These are phyloP conservation scores for Sphaerophoria rueppellii DNA, from an alignment of 2,888 invertebrate species.

Conservation along the genomic window DNA sequence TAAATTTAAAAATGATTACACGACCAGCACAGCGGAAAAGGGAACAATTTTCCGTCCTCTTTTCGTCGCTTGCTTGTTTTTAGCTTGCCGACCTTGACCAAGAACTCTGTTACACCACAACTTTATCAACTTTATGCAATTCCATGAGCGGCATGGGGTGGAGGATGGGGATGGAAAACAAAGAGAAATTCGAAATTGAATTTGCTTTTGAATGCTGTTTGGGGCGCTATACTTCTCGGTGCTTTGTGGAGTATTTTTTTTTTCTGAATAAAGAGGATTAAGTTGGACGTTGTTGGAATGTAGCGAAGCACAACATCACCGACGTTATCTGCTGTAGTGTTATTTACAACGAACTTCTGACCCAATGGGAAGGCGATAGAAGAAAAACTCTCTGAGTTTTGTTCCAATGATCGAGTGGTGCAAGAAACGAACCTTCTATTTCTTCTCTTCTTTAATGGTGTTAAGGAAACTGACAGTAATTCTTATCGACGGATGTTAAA, in stretches of 20 bases:
- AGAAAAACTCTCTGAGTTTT: constrained; percentile 14
- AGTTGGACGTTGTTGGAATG: constrained; percentile 9
- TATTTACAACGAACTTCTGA: constrained; percentile 43
- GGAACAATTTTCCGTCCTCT: background rate
- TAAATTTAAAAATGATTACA: constrained; percentile 27
- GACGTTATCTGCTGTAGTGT: constrained; percentile 42
- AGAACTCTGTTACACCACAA: constrained; percentile 20
- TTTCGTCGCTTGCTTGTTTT: constrained; percentile 58
- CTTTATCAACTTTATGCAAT: background rate
- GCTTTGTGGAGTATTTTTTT: constrained; percentile 4
- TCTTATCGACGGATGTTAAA: constrained; percentile 43
- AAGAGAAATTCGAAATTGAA: constrained; percentile 51
- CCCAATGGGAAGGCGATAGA: background rate
- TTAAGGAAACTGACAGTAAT: constrained; percentile 49
- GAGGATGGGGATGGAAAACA: background rate
- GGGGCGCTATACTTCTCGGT: background rate
- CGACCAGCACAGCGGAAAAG: background rate
- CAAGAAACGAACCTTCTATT: background rate
- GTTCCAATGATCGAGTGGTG: background rate
- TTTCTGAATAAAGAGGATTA: constrained; percentile 25
- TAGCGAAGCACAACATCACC: constrained; percentile 13
- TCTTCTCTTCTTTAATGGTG: background rate
- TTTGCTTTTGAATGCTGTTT: constrained; percentile 33
- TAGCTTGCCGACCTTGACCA: constrained; percentile 71
- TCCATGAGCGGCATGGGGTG: too few species aligned